Percentiles rank a stretch among this genome's conserved stretches.
These are phyloP conservation scores for Listronotus oregonensis DNA, from an alignment of 1,140 invertebrate species.

Conservation along the genomic window DNA sequence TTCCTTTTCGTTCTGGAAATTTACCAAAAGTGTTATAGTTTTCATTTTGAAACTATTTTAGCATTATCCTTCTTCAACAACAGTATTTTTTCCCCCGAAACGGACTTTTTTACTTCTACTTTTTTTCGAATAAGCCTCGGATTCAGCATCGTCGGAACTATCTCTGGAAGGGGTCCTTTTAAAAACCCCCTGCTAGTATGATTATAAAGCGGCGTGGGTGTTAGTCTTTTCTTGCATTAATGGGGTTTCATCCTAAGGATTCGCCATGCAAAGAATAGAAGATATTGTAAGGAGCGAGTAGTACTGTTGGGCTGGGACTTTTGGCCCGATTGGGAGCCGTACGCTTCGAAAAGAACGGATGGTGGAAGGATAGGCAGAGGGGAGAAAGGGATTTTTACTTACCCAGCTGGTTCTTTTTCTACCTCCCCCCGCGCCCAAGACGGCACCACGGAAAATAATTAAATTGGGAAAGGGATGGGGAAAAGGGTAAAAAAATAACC, in stretches of 20 bases:
- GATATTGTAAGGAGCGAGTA: slow-evolving; percentile 16
- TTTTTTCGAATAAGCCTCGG: neutral
- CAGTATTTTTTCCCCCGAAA: slow-evolving; percentile 50
- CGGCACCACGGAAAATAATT: slow-evolving; percentile 40
- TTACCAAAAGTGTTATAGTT: slow-evolving; percentile 54
- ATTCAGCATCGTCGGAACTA: slow-evolving; percentile 47
- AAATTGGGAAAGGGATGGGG: slow-evolving; percentile 33
- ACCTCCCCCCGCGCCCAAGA: slow-evolving; percentile 59
- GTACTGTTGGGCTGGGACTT: slow-evolving; percentile 8
- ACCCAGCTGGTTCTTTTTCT: slow-evolving; percentile 59
- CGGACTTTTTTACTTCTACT: slow-evolving; percentile 17
- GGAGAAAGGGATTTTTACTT: slow-evolving; percentile 57
- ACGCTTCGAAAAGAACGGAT: slow-evolving; percentile 46
- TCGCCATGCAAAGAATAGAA: slow-evolving; percentile 30
- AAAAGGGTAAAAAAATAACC: slow-evolving; percentile 15
- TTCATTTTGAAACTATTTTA: slow-evolving; percentile 48
- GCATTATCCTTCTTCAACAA: slow-evolving; percentile 50
- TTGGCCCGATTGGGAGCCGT: slow-evolving; percentile 18
- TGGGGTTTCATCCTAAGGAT: slow-evolving; percentile 33
- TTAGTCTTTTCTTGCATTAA: slow-evolving; percentile 29
- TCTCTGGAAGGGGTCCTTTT: slow-evolving; percentile 43
- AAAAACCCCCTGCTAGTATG: slow-evolving; percentile 40
- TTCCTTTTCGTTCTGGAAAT: slow-evolving; percentile 45
- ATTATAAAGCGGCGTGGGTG: slow-evolving; percentile 34
- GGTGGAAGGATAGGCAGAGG: slow-evolving; percentile 38